Percentiles rank a stretch among this genome's conserved stretches.
Evolutionary conservation across 2,797 vertebrate genomes (phyloP).

Genomic region (Characodon lateralis): DNA sequence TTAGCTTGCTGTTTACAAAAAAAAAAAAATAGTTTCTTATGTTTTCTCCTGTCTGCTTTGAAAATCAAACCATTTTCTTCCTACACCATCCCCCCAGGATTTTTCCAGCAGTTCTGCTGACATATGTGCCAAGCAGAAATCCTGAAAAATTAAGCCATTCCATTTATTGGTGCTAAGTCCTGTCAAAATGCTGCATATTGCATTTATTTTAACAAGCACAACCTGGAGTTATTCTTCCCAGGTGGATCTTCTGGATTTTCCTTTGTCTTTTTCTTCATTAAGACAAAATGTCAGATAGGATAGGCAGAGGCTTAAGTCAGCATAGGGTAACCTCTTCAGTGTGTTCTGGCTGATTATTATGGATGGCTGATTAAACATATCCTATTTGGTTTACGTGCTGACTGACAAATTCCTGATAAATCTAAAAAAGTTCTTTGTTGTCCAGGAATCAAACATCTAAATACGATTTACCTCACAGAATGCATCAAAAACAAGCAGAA

Average conservation of each 20-base stretch:
- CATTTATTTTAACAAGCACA: conserved; percentile 63
- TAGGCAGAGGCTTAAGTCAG: conserved; percentile 40
- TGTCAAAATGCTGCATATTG: conserved; percentile 48
- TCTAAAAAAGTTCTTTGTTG: background rate
- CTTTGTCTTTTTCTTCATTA: conserved; percentile 14
- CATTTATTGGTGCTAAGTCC: conserved; percentile 50
- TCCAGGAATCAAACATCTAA: background rate
- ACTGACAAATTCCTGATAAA: conserved; percentile 1
- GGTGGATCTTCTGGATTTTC: conserved; percentile 55
- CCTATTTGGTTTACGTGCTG: conserved; percentile 11
- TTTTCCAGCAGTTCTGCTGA: conserved; percentile 18
- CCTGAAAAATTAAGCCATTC: conserved; percentile 54
- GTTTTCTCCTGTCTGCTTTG: background rate
- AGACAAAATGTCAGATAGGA: conserved; percentile 36
- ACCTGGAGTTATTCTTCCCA: conserved; percentile 58
- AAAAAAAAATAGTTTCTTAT: background rate
- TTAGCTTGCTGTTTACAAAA: background rate
- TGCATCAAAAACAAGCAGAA: conserved; percentile 5
- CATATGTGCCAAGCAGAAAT: conserved; percentile 14
- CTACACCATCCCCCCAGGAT: background rate
- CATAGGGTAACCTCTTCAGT: conserved; percentile 10
- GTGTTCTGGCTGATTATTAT: conserved; percentile 20
- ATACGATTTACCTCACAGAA: background rate
- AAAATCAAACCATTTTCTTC: conserved; percentile 12
- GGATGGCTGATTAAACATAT: conserved; percentile 30